Evolutionary conservation across 2,113 vertebrate genomes (phyloP).

Genomic region (Coptodon bakossiorum): DNA sequence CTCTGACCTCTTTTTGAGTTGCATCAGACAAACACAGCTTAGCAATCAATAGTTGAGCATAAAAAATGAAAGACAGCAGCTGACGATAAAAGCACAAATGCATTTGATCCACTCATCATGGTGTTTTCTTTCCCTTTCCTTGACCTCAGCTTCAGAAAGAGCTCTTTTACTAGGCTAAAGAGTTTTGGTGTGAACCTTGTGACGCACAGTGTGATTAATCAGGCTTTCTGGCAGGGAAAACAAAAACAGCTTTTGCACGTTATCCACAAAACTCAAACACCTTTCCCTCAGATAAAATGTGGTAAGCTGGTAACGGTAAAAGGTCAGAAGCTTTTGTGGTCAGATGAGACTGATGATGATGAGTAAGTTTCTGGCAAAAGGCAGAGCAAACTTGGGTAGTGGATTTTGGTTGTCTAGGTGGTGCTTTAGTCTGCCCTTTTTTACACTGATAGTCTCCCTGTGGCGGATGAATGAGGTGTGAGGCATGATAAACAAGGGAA

Average conservation of each 20-base stretch:
- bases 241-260: not conserved
- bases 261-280: not conserved
- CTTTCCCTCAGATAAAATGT: not conserved
- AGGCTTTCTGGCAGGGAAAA: not conserved
- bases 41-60: not conserved
- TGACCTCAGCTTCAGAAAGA: not conserved
- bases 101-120: not conserved
- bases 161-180: not conserved
- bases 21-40: not conserved
- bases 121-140: not conserved
- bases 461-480: not conserved
- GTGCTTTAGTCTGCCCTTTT: not conserved
- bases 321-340: not conserved
- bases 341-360: not conserved
- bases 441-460: not conserved
- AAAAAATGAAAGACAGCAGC: not conserved
- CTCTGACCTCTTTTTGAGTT: not conserved
- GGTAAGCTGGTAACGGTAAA: not conserved
- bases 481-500: not conserved
- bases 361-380: not conserved
- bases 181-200: not conserved
- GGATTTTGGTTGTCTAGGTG: conserved; percentile 21
- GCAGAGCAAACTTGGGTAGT: not conserved
- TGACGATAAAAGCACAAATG: not conserved
- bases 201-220: conserved; percentile 16